phyloP scores from a whole-genome alignment of 2,797 vertebrate species.

The Rhinella marina region DNA sequence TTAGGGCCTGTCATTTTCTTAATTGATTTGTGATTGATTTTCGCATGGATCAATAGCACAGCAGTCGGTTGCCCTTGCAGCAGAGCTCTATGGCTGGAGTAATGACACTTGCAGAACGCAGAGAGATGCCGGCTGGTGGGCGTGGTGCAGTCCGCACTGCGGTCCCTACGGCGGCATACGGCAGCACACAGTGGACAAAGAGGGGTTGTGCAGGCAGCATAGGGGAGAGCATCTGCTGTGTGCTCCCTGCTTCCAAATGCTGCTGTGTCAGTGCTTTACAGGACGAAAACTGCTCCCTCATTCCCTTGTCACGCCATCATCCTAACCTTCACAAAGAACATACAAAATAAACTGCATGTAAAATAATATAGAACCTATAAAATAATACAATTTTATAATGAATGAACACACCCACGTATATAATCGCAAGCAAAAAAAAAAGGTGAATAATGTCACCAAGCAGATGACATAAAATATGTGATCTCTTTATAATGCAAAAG shows the following conservation, averaged over 20 bases:
- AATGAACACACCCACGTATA: neutral
- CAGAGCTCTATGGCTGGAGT: constrained; percentile 56
- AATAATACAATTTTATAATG: neutral
- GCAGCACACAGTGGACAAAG: constrained; percentile 85
- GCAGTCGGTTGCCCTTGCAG: constrained; percentile 40
- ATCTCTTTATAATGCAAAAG: neutral
- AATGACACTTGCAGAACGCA: constrained; percentile 66
- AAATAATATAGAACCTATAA: neutral
- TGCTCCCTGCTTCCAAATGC: neutral
- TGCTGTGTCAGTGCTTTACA: constrained; percentile 3
- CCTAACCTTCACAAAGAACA: neutral
- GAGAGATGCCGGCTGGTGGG: constrained; percentile 82
- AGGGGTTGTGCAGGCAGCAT: constrained; percentile 68
- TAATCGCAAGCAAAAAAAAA: neutral
- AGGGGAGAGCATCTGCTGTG: constrained; percentile 30
- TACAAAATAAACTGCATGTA: neutral
- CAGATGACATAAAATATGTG: neutral
- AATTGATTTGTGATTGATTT: neutral
- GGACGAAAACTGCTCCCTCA: constrained; percentile 18
- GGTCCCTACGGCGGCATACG: constrained; percentile 93
- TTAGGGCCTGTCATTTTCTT: neutral
- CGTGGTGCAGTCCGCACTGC: constrained; percentile 96
- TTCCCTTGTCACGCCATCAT: constrained; percentile 19
- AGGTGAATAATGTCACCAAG: neutral
- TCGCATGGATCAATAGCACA: neutral